Evolutionary conservation across 2,797 vertebrate species (phyloP), one percentile per base, ranked within the genome.

Genomic region (Pseudopleuronectes americanus): DNA sequence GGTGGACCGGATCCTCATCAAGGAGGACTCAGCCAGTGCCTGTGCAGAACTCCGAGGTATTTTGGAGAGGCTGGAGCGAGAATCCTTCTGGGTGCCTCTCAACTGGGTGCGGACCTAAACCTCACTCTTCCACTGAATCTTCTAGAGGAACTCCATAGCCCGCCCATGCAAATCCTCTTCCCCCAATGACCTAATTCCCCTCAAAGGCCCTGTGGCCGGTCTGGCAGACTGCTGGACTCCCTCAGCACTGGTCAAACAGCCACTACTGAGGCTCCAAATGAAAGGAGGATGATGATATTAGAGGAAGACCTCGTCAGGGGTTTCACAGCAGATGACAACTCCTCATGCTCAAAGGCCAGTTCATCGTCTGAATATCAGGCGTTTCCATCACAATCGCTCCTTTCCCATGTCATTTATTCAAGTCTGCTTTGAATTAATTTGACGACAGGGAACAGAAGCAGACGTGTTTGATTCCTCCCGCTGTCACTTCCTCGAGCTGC

Each of bases 41-140:
- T 96, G 91, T 59, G 68, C 87, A 66, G 96, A 98, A 84, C 93
- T 98, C 71, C 92, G 91, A 71, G 88, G 60, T 13, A 89, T 97
- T 68, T 74, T 98, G 45, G 97, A 99, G 78, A 92, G 95, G 73
- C 89, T 99, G 76, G 95, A 93, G 85, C 94, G 94, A 49, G 97
- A 97, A 76, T 88, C 93, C 14, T 96, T 96, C 79, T 99, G 97
- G 97, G 95, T 98, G 26, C 97, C 97, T 51, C 19, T 96, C 65
- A 84, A 57, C 81, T 99, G 97, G 97, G 94, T 97, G 81, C 95
- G 95, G 90, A 94, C 93, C 88, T 97, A 95, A 92, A 79, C 52
- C 7, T 6, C 19, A 79, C 52, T 8, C 5, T 16, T n/a, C 2
- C 14, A 2, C n/a, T 26, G 12, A 60, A 55, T 45, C 66, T 38